These are phyloP conservation scores for Drosophila orena DNA, from an alignment of 1,140 invertebrate species.

Conservation along the genomic window DNA sequence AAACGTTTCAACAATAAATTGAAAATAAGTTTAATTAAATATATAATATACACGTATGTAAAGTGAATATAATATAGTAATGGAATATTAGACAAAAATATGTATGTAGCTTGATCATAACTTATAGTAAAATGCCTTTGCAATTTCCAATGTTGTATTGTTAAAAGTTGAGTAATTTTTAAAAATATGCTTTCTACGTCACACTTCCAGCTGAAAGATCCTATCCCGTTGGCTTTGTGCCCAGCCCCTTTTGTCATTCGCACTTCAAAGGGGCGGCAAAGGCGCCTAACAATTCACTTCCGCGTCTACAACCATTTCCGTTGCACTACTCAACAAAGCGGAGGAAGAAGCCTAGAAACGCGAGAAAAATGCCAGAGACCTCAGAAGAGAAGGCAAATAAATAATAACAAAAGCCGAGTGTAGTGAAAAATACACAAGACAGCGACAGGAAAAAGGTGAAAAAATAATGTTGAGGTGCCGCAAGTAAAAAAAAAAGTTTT, in stretches of 20 bases:
- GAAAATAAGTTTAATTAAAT: too few species aligned
- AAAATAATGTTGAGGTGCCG: slow-evolving; percentile 42
- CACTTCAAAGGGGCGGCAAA: slow-evolving; percentile 22
- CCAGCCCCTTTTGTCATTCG: slow-evolving; percentile 6
- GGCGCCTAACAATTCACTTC: slow-evolving; percentile 81
- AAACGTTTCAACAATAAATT: too few species aligned
- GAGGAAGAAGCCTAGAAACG: slow-evolving; percentile 29
- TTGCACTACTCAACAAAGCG: slow-evolving; percentile 69
- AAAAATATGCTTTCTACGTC: too few species aligned
- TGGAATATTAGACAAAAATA: too few species aligned
- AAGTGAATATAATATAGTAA: too few species aligned
- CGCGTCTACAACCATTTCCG: slow-evolving; percentile 80
- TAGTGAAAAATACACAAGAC: slow-evolving; percentile 41
- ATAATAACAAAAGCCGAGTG: slow-evolving; percentile 50
- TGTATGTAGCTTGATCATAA: too few species aligned
- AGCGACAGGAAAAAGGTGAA: slow-evolving; percentile 61
- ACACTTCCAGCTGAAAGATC: background rate
- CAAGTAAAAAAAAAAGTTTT: slow-evolving; percentile 61
- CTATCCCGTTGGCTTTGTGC: slow-evolving; percentile 6
- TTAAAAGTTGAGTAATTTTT: too few species aligned
- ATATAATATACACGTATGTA: too few species aligned
- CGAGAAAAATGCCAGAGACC: slow-evolving; percentile 22
- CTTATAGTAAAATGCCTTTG: too few species aligned
- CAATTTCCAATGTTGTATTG: too few species aligned
- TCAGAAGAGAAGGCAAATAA: slow-evolving; percentile 45